Base-by-base conservation (phyloP, 2,797 vertebrate species). In the Tenualosa ilisha region DNA sequence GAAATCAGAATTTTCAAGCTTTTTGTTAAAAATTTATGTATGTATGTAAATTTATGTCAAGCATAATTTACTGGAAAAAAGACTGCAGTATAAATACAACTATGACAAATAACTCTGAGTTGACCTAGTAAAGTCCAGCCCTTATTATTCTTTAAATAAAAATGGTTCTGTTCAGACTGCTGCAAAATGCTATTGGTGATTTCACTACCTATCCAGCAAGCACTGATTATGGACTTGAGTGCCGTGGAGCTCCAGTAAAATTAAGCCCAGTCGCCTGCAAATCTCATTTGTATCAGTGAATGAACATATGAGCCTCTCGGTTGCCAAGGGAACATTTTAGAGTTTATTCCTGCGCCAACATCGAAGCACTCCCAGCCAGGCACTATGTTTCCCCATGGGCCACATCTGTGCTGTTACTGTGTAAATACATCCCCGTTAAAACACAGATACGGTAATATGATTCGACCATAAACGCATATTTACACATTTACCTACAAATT, bases 281-380 rank as follows among this genome's bases (percentile, higher is more conserved):
- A 84, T 82, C 85, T 87, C 86, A 88, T 89, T 89, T 87, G 79
- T 81, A 83, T 83, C 86, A 85, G 54, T 75, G 84, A 82, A 86
- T 87, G 83, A 90, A 85, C 87, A 85, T 63, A 83, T 85, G 89
- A 86, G 88, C 88, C 87, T 88, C 87, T 86, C 24, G 65, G 90
- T 91, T 91, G 87, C 90, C 89, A 90, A 87, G 90, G 90, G 88
- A 91, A 91, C 90, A 89, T 82, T 89, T 37, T 46, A 79, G 72
- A 79, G 72, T 43, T 31, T 46, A 79, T 46, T 75, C 72, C 17
- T 17, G 40, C 20, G 43, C 40, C 72, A 43, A 12, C 37, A 79
- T 3, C 15, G 15, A 2, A 31, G 37, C 31, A 75, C 31, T 6
- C 6, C 6, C 37, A 75, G 31, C 31, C 40, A 43, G 1, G 1